phyloP scores from a whole-genome alignment of 2,888 invertebrate species.

The Catotricha subobsoleta region DNA sequence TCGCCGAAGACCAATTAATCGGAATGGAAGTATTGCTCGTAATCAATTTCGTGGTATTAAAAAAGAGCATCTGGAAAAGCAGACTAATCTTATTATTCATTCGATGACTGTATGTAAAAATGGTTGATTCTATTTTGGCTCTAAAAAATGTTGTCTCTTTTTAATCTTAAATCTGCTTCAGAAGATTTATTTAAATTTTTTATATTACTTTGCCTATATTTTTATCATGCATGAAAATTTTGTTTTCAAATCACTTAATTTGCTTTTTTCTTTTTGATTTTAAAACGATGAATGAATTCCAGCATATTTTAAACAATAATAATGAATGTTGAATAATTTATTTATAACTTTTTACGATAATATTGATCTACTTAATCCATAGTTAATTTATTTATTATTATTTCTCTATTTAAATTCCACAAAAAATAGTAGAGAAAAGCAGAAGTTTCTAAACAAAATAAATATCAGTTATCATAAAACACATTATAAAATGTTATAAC shows the following conservation, averaged over 20 bases:
- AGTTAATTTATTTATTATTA: too few relatives aligned
- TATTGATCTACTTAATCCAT: too few relatives aligned
- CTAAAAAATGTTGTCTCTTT: background rate
- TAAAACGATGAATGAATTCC: too few relatives aligned
- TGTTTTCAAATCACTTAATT: background rate
- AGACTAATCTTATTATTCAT: conserved; percentile 54
- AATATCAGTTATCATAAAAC: too few relatives aligned
- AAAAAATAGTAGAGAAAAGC: too few relatives aligned
- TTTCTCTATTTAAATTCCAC: too few relatives aligned
- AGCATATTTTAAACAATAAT: too few relatives aligned
- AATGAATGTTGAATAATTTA: too few relatives aligned
- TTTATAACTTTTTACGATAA: too few relatives aligned
- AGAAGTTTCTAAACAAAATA: too few relatives aligned
- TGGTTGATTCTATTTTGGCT: background rate
- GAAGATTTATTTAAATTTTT: background rate
- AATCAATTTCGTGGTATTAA: conserved; percentile 60
- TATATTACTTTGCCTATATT: background rate
- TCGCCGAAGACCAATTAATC: conserved; percentile 15
- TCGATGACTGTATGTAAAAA: conserved; percentile 62
- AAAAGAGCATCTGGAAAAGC: conserved; percentile 53
- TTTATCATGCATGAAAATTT: background rate
- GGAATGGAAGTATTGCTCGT: conserved; percentile 37
- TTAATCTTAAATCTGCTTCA: background rate
- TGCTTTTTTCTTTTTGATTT: background rate
- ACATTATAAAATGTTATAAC: too few relatives aligned